Evolutionary conservation across 2,888 invertebrate genomes (phyloP).

Genomic region (Catocala sponsa): DNA sequence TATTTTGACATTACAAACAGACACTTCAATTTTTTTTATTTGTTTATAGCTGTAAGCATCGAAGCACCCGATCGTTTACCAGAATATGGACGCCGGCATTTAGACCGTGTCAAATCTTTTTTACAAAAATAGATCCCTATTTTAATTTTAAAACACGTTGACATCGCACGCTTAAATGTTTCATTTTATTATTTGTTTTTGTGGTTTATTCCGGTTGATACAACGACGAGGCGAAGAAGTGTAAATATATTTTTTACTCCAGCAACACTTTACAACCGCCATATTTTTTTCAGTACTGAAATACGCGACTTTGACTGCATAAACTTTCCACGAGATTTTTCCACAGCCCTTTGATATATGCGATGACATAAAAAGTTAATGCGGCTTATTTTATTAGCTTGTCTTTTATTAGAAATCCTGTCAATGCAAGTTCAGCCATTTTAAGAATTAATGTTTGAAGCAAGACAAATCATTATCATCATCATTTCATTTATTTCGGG

Average conservation of each 20-base stretch:
- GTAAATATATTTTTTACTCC: conserved; percentile 17
- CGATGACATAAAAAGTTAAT: conserved; percentile 22
- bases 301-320: conserved; percentile 25
- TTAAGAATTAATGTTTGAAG: not conserved
- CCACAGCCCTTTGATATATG: conserved; percentile 18
- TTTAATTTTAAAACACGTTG: conserved; percentile 50
- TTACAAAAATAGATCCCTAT: conserved; percentile 38
- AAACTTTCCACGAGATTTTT: conserved; percentile 27
- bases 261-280: conserved; percentile 18
- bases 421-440: conserved; percentile 9
- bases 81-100: conserved; percentile 39
- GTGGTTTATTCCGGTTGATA: conserved; percentile 31
- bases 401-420: conserved; percentile 16
- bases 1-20: no score
- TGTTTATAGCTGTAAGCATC: conserved; percentile 19
- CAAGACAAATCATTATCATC: no score
- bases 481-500: no score
- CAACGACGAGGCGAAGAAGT: conserved; percentile 13
- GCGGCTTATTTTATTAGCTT: conserved; percentile 13
- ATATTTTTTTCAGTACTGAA: conserved; percentile 20
- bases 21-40: no score
- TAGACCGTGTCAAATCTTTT: conserved; percentile 34
- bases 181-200: conserved; percentile 53
- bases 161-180: conserved; percentile 36
- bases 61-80: conserved; percentile 10